Evolutionary conservation across 2,797 vertebrate species (phyloP).

Genomic region (Muraenolepis orangiensis): DNA sequence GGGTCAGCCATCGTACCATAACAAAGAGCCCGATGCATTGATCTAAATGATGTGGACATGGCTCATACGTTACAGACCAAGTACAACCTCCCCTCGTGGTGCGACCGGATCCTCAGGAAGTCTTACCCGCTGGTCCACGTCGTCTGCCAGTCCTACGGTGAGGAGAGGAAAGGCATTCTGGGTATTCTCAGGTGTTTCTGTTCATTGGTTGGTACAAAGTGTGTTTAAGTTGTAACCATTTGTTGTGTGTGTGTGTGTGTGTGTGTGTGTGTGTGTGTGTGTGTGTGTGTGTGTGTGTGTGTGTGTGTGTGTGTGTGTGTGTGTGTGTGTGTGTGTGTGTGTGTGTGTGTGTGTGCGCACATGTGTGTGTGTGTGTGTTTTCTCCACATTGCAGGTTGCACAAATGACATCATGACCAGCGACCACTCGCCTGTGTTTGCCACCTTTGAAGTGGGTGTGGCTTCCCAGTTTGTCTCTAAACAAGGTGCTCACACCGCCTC

Average conservation of each 20-base stretch:
- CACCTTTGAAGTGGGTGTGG: slow-evolving; percentile 94
- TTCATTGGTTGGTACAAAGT: not conserved
- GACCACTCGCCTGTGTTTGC: slow-evolving; percentile 97
- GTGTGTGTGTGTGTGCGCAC: too few relatives aligned
- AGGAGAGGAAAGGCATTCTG: slow-evolving; percentile 47
- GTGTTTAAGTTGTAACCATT: not conserved
- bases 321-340: not conserved
- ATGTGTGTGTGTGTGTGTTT: not conserved
- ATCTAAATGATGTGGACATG: too few relatives aligned
- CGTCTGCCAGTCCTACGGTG: slow-evolving; percentile 95
- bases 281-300: too few relatives aligned
- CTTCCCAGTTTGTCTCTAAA: slow-evolving; percentile 97
- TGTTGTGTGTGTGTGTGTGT: not conserved
- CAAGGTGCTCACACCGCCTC: slow-evolving; percentile 80
- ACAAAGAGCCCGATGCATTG: too few relatives aligned
- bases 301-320: not conserved
- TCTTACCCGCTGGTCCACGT: slow-evolving; percentile 93
- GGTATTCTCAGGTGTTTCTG: not conserved
- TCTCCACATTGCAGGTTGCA: slow-evolving; percentile 78
- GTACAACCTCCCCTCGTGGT: slow-evolving; percentile 98
- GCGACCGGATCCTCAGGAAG: slow-evolving; percentile 94
- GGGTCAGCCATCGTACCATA: too few relatives aligned
- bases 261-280: too few relatives aligned
- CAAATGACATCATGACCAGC: slow-evolving; percentile 92
- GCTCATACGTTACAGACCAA: too few relatives aligned